A percentile compares a stretch with the other conserved stretches of the same genome.
Conservation (phyloP, 2,797 vertebrate species). For the Eremophila alpestris region DNA sequence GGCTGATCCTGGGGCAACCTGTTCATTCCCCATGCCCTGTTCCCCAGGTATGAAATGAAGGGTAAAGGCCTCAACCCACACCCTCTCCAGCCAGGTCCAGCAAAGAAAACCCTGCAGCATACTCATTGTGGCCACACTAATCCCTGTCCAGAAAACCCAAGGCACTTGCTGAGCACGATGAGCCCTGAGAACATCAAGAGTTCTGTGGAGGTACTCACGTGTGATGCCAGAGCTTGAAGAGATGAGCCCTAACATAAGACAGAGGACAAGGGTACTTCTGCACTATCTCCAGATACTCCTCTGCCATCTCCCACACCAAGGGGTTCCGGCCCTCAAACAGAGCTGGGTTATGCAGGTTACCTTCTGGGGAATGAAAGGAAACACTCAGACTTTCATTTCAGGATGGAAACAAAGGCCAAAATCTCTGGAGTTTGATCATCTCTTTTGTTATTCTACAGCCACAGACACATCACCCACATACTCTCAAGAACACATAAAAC, state of each 20-base stretch:
- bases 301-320: conserved; percentile 93
- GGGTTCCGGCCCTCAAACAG: conserved; percentile 92
- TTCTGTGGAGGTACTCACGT: conserved; percentile 83
- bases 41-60: neutral
- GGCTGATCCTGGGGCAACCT: neutral
- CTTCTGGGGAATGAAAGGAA: conserved; percentile 78
- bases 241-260: conserved; percentile 92
- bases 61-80: neutral
- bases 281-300: conserved; percentile 93
- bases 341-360: conserved; percentile 95
- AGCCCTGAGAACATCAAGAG: neutral
- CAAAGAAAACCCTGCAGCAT: neutral
- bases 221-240: conserved; percentile 99
- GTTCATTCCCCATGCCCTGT: neutral
- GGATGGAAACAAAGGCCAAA: neutral
- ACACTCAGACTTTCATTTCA: neutral
- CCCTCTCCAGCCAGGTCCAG: neutral
- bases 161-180: neutral
- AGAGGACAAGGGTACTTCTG: conserved; percentile 86
- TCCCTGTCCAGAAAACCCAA: neutral
- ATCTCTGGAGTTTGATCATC: neutral
- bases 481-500: neutral
- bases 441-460: neutral
- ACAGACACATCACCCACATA: neutral
- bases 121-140: neutral